A percentile compares a stretch with the other conserved stretches of the same genome.
Evolutionary conservation across 2,113 vertebrate genomes (phyloP).

Genomic region (Corythoichthys haematopterus): DNA sequence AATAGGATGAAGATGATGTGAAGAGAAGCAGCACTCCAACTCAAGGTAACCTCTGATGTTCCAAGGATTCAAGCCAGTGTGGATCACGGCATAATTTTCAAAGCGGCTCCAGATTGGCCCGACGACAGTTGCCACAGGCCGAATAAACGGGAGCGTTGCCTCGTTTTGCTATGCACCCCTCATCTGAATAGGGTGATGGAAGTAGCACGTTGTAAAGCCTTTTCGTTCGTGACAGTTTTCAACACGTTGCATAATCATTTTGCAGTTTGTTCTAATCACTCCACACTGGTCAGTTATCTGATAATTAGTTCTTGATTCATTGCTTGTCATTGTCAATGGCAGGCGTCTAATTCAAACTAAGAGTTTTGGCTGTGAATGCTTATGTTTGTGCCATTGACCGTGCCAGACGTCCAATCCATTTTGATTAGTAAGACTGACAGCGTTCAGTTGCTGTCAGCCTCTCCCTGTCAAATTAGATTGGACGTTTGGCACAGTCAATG

Average conservation of each 20-base stretch:
- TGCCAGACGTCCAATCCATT: too few relatives aligned
- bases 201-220: conserved; percentile 9
- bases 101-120: conserved; percentile 33
- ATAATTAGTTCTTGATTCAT: conserved; percentile 7
- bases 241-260: conserved; percentile 15
- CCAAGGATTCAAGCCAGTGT: conserved; percentile 17
- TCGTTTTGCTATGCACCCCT: conserved; percentile 41
- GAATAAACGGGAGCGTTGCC: conserved; percentile 34
- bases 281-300: conserved; percentile 38
- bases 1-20: conserved; percentile 62
- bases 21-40: conserved; percentile 43
- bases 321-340: too few relatives aligned
- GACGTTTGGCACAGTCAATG: too few relatives aligned
- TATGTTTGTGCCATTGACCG: too few relatives aligned
- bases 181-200: conserved; percentile 26
- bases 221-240: neutral
- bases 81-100: conserved; percentile 49
- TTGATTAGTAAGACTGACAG: too few relatives aligned
- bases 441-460: too few relatives aligned
- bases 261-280: conserved; percentile 40
- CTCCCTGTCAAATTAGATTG: too few relatives aligned
- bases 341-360: too few relatives aligned
- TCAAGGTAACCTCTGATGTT: conserved; percentile 31
- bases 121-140: conserved; percentile 38
- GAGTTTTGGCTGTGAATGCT: too few relatives aligned